Percentiles rank a stretch among this genome's conserved stretches.
These are phyloP conservation scores for Aphodius sticticus DNA, from an alignment of 2,888 invertebrate species.

Conservation along the genomic window DNA sequence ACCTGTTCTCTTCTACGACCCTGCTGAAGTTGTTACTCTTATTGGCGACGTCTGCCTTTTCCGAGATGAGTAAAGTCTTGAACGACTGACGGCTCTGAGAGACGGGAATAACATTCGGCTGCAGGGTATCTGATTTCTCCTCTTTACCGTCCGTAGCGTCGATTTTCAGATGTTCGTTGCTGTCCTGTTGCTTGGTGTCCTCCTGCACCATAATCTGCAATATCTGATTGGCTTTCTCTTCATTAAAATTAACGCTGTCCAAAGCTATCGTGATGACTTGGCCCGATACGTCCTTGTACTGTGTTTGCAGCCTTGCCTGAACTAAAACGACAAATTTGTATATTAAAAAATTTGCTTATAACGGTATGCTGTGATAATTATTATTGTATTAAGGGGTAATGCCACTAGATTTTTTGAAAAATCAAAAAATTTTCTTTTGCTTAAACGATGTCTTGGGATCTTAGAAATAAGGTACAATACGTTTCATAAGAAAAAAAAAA, in stretches of 20 bases:
- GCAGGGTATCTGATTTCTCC: slow-evolving; percentile 5
- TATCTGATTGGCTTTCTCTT: slow-evolving; percentile 82
- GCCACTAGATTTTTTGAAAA: too few species aligned
- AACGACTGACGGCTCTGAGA: slow-evolving; percentile 58
- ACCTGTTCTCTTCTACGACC: slow-evolving; percentile 58
- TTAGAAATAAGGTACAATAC: too few species aligned
- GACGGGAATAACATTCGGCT: slow-evolving; percentile 45
- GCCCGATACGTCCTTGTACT: slow-evolving; percentile 80
- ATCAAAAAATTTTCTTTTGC: too few species aligned
- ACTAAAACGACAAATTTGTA: slow-evolving; percentile 62
- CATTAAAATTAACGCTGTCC: slow-evolving; percentile 88
- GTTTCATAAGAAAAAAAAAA: too few species aligned
- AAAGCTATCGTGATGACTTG: slow-evolving; percentile 84
- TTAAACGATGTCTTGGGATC: too few species aligned
- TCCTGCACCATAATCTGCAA: slow-evolving; percentile 76
- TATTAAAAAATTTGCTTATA: slow-evolving; percentile 5
- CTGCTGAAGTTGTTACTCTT: slow-evolving; percentile 49
- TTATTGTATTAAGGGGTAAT: too few species aligned
- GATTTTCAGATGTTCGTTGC: not conserved
- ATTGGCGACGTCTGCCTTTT: slow-evolving; percentile 49
- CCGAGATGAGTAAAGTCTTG: slow-evolving; percentile 55
- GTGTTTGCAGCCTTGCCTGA: slow-evolving; percentile 72
- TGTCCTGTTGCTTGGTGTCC: slow-evolving; percentile 57
- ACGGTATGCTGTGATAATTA: too few species aligned
- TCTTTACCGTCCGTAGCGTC: not conserved